phyloP scores from a whole-genome alignment of 2,113 vertebrate genomes.

The Candoia aspera region DNA sequence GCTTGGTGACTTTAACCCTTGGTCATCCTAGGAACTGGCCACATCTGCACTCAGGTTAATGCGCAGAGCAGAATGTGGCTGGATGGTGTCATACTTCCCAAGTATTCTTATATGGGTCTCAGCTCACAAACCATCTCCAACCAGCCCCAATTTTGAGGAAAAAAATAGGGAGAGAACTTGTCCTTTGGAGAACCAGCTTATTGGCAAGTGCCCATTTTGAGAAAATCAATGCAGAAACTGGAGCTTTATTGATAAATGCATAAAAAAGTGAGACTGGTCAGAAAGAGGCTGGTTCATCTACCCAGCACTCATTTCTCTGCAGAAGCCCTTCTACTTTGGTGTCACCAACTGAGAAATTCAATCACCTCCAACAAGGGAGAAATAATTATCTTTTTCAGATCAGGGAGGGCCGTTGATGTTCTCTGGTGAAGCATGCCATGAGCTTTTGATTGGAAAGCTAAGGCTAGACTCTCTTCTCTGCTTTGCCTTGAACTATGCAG shows the following conservation, averaged over 20 bases:
- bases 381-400: constrained; percentile 67
- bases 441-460: constrained; percentile 66
- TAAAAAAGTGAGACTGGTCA: background rate
- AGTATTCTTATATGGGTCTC: background rate
- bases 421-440: constrained; percentile 69
- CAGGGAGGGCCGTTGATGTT: constrained; percentile 64
- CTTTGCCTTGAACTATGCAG: constrained; percentile 23
- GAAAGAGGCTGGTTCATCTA: background rate
- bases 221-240: background rate
- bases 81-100: background rate
- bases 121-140: background rate
- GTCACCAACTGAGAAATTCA: constrained; percentile 65
- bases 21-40: background rate
- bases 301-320: constrained; percentile 14
- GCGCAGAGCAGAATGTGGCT: background rate
- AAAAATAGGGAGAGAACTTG: background rate
- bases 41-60: background rate
- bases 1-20: background rate
- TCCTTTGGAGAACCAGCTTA: background rate
- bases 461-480: constrained; percentile 43
- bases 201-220: background rate
- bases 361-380: constrained; percentile 67
- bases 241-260: background rate
- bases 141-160: background rate
- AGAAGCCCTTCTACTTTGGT: constrained; percentile 39